A percentile compares a stretch with the other conserved stretches of the same genome.
Evolutionary conservation across 53 echinoderm and acorn worm species (phyloP).

Genomic region (Echinometra lucunter): DNA sequence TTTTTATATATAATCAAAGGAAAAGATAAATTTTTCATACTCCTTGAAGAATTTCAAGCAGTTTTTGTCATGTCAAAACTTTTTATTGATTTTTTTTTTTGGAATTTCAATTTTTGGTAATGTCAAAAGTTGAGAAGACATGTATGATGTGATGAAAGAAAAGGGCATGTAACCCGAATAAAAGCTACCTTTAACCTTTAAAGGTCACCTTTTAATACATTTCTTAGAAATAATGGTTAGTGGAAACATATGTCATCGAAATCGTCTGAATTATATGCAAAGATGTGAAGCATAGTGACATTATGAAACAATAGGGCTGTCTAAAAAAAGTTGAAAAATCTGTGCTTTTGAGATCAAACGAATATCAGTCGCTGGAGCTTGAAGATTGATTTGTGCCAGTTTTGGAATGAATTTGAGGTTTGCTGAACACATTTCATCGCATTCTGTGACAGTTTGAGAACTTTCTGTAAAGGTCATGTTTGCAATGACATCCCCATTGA

Average conservation of each 20-base stretch:
- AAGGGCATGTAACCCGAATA: neutral
- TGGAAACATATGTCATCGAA: neutral
- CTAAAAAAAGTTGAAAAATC: too few species aligned
- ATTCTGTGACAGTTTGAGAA: conserved; percentile 28
- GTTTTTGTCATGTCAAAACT: neutral
- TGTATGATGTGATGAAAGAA: neutral
- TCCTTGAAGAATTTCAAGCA: neutral
- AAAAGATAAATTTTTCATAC: too few species aligned
- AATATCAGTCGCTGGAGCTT: neutral
- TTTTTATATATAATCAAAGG: too few species aligned
- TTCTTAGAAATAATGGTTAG: neutral
- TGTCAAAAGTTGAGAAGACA: neutral
- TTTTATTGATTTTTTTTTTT: neutral
- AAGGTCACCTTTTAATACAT: neutral
- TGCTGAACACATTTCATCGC: conserved; percentile 1
- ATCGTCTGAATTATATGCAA: neutral
- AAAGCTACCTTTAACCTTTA: neutral
- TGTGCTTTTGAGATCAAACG: neutral
- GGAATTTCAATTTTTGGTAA: neutral
- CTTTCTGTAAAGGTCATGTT: conserved; percentile 33
- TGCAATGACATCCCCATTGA: neutral
- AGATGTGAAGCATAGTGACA: neutral
- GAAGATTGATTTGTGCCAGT: neutral
- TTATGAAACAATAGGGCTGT: too few species aligned
- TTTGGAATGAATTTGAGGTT: neutral